Percentiles rank a stretch among this genome's conserved stretches.
These are phyloP conservation scores for Botia kubotai DNA, from an alignment of 2,797 vertebrate species.

Conservation along the genomic window DNA sequence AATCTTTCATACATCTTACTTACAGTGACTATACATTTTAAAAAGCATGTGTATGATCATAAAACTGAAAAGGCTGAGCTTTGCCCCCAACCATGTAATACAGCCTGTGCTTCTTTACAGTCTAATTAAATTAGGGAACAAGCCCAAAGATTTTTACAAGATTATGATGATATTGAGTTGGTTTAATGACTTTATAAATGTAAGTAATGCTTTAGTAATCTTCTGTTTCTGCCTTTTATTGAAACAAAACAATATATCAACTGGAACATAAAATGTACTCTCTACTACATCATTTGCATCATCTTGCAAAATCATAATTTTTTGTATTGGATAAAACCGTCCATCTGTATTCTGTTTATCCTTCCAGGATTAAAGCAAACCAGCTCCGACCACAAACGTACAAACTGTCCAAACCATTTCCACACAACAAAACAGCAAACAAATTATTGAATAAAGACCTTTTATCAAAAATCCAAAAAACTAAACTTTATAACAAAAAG, in stretches of 20 bases:
- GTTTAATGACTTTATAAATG: conserved; percentile 35
- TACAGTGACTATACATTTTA: too few species aligned
- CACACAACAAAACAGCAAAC: conserved; percentile 1
- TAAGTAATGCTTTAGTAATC: conserved; percentile 12
- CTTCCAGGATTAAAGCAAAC: background rate
- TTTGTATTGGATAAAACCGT: background rate
- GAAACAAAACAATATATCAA: conserved; percentile 13
- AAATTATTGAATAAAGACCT: background rate
- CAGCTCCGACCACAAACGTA: background rate
- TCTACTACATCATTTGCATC: background rate
- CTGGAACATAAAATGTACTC: background rate
- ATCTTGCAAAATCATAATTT: background rate
- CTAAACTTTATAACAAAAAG: background rate
- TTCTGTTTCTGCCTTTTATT: conserved; percentile 16
- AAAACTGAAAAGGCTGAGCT: background rate
- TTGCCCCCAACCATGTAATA: conserved; percentile 23
- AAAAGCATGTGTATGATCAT: background rate
- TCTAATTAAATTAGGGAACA: conserved; percentile 17
- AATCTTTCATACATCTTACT: too few species aligned
- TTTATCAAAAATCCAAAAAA: conserved; percentile 1
- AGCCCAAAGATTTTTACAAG: conserved; percentile 35
- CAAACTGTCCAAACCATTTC: background rate
- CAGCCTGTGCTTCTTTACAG: conserved; percentile 15
- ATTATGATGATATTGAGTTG: conserved; percentile 26
- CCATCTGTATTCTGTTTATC: conserved; percentile 1